phyloP scores from a whole-genome alignment of 1,140 invertebrate genomes.

The Melanaphis sacchari region DNA sequence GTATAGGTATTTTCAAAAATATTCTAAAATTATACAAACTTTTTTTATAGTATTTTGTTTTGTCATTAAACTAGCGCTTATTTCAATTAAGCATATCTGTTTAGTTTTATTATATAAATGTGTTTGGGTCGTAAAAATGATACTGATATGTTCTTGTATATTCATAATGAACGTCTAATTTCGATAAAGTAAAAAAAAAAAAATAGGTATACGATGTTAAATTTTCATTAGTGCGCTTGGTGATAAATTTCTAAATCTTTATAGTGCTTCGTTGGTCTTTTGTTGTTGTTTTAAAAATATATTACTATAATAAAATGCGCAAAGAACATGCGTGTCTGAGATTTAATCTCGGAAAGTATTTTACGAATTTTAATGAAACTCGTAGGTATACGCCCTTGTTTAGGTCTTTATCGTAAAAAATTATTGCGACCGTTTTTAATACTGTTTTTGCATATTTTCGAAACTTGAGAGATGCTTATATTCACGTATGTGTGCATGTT shows the following conservation, averaged over 20 bases:
- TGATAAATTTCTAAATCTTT: conserved; percentile 30
- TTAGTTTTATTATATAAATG: neutral
- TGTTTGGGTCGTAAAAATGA: neutral
- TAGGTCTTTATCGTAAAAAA: conserved; percentile 26
- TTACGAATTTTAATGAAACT: conserved; percentile 22
- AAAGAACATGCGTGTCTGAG: neutral
- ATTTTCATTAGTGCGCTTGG: conserved; percentile 25
- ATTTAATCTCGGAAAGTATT: conserved; percentile 24
- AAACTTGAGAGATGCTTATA: neutral
- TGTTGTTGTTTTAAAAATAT: conserved; percentile 16
- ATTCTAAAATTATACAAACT: neutral
- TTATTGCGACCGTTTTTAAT: neutral
- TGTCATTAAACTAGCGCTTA: neutral
- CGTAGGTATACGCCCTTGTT: neutral
- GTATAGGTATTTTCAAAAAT: neutral
- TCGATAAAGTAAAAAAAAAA: neutral
- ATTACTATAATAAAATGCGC: neutral
- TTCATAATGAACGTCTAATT: neutral
- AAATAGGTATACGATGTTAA: neutral
- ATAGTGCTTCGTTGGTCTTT: neutral
- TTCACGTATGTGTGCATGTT: neutral
- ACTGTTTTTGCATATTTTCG: neutral
- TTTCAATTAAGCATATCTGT: neutral
- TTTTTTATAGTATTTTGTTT: neutral
- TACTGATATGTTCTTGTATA: neutral